phyloP scores from a whole-genome alignment of 2,888 invertebrate species.

The Oscheius onirici region DNA sequence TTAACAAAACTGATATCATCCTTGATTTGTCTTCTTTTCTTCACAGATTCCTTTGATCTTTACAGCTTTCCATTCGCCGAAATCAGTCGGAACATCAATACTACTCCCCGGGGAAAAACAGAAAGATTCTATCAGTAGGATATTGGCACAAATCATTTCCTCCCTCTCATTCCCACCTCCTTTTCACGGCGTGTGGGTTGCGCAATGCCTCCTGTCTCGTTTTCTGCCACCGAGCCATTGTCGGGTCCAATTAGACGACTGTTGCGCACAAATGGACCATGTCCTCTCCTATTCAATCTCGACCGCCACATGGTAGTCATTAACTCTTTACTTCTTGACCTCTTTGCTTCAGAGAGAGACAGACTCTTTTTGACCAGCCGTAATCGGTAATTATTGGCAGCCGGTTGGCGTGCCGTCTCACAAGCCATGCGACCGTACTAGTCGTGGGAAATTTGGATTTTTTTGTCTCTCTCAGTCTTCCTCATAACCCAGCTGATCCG shows the following conservation, averaged over 20 bases:
- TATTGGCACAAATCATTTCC: background rate
- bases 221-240: slow-evolving; percentile 31
- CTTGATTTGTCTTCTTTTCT: background rate
- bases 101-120: no score
- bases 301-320: slow-evolving; percentile 19
- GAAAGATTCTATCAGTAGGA: background rate
- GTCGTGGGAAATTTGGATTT: background rate
- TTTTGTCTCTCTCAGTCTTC: background rate
- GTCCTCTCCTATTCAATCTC: slow-evolving; percentile 24
- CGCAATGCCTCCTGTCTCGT: slow-evolving; percentile 30
- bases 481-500: background rate
- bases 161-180: background rate
- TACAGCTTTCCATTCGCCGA: no score
- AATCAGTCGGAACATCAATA: background rate
- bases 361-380: background rate
- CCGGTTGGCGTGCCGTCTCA: slow-evolving; percentile 11
- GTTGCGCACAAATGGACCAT: slow-evolving; percentile 28
- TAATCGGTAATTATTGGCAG: slow-evolving; percentile 13
- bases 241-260: slow-evolving; percentile 23
- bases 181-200: slow-evolving; percentile 7
- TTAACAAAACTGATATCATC: no score
- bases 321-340: background rate
- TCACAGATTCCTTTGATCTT: background rate
- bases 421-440: background rate
- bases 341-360: background rate